phyloP scores from a whole-genome alignment of 2,888 invertebrate species.

The Glomeris marginata region DNA sequence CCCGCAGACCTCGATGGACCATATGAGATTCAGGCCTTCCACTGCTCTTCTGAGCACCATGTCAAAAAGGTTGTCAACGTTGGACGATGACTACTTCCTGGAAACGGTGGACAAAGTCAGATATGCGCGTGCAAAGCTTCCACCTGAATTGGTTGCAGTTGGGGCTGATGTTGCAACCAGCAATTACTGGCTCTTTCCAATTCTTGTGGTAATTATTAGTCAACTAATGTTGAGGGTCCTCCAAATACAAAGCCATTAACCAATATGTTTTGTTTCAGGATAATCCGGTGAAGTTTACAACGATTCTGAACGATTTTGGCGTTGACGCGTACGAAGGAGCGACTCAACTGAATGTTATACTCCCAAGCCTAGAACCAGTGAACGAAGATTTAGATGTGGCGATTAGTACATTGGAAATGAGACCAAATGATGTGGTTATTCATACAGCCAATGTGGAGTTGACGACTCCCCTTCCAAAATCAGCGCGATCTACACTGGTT shows the following conservation, averaged over 20 bases:
- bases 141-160: slow-evolving; percentile 23
- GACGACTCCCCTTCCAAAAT: no score
- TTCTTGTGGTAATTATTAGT: slow-evolving; percentile 26
- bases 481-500: not conserved
- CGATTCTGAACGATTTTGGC: slow-evolving; percentile 24
- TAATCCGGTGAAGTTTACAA: slow-evolving; percentile 16
- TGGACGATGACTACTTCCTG: slow-evolving; percentile 20
- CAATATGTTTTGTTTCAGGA: slow-evolving; percentile 10
- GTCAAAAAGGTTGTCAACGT: slow-evolving; percentile 21
- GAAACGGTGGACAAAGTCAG: slow-evolving; percentile 24
- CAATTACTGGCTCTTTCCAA: slow-evolving; percentile 31
- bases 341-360: slow-evolving; percentile 28
- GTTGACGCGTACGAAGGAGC: slow-evolving; percentile 31
- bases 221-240: not conserved
- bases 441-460: not conserved
- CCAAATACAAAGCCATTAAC: slow-evolving; percentile 22
- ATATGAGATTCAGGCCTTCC: slow-evolving; percentile 26
- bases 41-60: slow-evolving; percentile 26
- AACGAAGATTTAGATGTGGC: not conserved
- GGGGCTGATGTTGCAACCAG: slow-evolving; percentile 24
- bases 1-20: slow-evolving; percentile 23
- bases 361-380: slow-evolving; percentile 17
- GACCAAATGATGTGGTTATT: not conserved
- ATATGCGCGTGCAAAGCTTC: slow-evolving; percentile 25
- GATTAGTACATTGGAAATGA: not conserved